A percentile compares a stretch with the other conserved stretches of the same genome.
Evolutionary conservation across 2,797 vertebrate species (phyloP).

Genomic region (Takifugu ocellatus): DNA sequence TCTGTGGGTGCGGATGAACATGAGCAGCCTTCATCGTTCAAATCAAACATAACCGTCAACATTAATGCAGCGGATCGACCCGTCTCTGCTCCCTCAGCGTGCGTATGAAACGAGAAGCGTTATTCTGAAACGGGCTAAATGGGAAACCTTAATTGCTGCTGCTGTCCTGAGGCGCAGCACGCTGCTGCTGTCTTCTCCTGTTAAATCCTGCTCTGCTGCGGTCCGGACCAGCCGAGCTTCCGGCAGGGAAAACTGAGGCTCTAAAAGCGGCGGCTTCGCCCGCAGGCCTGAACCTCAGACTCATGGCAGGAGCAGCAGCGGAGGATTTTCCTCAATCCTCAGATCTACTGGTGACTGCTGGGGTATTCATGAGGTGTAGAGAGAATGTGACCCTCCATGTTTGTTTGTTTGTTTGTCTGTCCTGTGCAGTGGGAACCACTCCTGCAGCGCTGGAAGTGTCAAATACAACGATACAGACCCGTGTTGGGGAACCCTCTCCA

Average conservation of each 20-base stretch:
- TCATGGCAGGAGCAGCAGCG: neutral
- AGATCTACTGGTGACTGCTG: too few species aligned
- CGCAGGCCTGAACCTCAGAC: constrained; percentile 11
- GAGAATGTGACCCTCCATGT: neutral
- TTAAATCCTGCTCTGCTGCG: constrained; percentile 23
- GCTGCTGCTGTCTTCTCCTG: constrained; percentile 22
- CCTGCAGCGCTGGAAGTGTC: constrained; percentile 81
- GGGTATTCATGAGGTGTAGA: too few species aligned
- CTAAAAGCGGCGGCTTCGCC: constrained; percentile 29
- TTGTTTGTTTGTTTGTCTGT: constrained; percentile 15
- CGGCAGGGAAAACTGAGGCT: constrained; percentile 31
- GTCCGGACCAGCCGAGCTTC: constrained; percentile 19
- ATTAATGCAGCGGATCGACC: too few species aligned
- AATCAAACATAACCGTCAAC: too few species aligned
- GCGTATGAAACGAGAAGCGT: too few species aligned
- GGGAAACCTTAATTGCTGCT: neutral
- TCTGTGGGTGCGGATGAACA: too few species aligned
- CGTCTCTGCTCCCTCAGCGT: too few species aligned
- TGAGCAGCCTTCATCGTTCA: too few species aligned
- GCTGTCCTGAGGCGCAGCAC: constrained; percentile 10
- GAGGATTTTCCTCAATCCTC: neutral
- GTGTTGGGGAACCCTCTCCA: constrained; percentile 89
- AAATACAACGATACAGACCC: constrained; percentile 89
- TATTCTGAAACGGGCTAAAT: too few species aligned
- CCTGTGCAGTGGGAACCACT: constrained; percentile 80